Evolutionary conservation across 2,113 vertebrate genomes (phyloP).

Genomic region (Phylloscopus trochiloides): DNA sequence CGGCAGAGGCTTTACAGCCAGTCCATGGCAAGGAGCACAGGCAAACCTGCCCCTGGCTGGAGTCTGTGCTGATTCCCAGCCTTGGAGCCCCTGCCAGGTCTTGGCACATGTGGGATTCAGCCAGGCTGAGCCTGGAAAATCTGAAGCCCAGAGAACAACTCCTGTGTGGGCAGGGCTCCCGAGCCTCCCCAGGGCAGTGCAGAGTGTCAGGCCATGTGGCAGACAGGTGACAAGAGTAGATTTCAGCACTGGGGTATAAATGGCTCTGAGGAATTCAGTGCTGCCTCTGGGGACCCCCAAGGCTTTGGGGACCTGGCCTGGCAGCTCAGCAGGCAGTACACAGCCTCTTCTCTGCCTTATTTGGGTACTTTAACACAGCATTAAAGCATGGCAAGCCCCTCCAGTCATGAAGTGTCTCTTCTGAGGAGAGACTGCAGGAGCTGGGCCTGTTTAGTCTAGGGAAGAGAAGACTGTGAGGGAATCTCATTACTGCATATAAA

Average conservation of each 20-base stretch:
- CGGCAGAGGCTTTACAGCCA: neutral
- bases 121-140: neutral
- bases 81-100: neutral
- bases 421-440: neutral
- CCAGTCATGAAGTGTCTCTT: neutral
- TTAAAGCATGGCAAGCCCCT: neutral
- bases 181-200: neutral
- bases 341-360: neutral
- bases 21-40: neutral
- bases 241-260: neutral
- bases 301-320: neutral
- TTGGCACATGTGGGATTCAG: neutral
- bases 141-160: neutral
- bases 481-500: neutral
- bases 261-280: neutral
- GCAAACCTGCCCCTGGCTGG: neutral
- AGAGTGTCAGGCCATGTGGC: conserved; percentile 30
- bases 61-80: neutral
- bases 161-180: neutral
- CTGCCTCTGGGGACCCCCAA: neutral
- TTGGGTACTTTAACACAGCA: neutral
- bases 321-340: neutral
- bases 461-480: neutral
- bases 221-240: conserved; percentile 39
- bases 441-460: neutral